Evolutionary conservation across 2,888 invertebrate species (phyloP).

Genomic region (Nesidiocoris tenuis): DNA sequence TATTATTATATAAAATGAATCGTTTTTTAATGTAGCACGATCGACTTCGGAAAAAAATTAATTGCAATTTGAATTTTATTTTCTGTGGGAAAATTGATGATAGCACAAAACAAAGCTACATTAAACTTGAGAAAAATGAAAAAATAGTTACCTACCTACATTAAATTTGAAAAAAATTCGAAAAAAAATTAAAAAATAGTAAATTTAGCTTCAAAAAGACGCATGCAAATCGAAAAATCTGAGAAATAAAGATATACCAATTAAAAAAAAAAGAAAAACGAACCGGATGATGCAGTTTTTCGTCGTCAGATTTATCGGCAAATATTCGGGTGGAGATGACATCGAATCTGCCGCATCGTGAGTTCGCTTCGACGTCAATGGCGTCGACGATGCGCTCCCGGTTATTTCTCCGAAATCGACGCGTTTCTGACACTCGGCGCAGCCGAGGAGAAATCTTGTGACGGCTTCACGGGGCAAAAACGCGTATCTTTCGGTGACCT

Average conservation of each 20-base stretch:
- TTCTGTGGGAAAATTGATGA: too few species aligned
- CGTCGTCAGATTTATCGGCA: slow-evolving; percentile 47
- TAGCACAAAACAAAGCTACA: too few species aligned
- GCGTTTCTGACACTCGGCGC: slow-evolving; percentile 86
- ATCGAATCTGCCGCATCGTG: neutral
- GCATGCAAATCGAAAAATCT: too few species aligned
- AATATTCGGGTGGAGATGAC: slow-evolving; percentile 26
- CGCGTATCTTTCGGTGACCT: slow-evolving; percentile 96
- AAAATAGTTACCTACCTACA: too few species aligned
- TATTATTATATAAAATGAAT: neutral
- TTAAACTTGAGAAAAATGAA: too few species aligned
- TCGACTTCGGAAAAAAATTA: too few species aligned
- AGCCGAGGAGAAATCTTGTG: slow-evolving; percentile 91
- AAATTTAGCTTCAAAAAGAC: too few species aligned
- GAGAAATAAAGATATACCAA: neutral
- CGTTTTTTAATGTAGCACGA: too few species aligned
- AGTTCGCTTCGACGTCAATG: slow-evolving; percentile 9
- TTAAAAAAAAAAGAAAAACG: neutral
- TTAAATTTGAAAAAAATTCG: too few species aligned
- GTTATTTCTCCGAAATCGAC: slow-evolving; percentile 55
- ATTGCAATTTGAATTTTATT: too few species aligned
- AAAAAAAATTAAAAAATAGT: too few species aligned
- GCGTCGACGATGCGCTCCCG: slow-evolving; percentile 4
- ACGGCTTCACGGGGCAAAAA: slow-evolving; percentile 95
- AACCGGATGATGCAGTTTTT: slow-evolving; percentile 44